These are phyloP conservation scores for Budorcas taxicolor DNA, from an alignment of 2,113 vertebrate species.

Conservation along the genomic window DNA sequence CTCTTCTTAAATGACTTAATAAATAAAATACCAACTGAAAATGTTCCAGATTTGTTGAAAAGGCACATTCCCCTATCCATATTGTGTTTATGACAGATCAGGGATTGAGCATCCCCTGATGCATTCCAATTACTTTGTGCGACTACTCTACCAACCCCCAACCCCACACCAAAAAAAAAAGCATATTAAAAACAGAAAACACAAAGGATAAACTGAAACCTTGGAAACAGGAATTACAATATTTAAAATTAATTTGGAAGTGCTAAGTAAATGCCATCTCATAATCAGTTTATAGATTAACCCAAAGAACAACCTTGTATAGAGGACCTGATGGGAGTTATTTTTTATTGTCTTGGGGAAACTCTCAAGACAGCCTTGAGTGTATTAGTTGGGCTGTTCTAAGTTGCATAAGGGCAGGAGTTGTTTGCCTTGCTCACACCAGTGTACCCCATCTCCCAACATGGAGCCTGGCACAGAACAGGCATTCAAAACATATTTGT, in stretches of 20 bases:
- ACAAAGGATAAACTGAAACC: neutral
- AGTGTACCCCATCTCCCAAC: neutral
- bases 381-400: neutral
- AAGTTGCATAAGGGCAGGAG: neutral
- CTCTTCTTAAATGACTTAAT: slow-evolving; percentile 28
- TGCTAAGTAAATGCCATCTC: neutral
- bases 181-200: neutral
- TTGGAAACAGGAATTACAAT: neutral
- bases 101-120: neutral
- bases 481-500: neutral
- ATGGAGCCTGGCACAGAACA: neutral
- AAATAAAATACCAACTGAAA: slow-evolving; percentile 45
- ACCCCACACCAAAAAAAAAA: neutral
- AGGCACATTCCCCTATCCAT: neutral
- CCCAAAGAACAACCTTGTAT: neutral
- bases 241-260: neutral
- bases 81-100: neutral
- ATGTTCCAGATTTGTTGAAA: slow-evolving; percentile 38
- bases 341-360: neutral
- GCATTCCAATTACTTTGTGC: neutral
- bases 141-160: neutral
- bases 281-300: neutral
- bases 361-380: neutral
- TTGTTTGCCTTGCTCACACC: neutral
- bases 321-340: neutral